A percentile compares a stretch with the other conserved stretches of the same genome.
These are phyloP conservation scores for Epinotia brunnichana DNA, from an alignment of 2,888 invertebrate genomes.

Conservation along the genomic window DNA sequence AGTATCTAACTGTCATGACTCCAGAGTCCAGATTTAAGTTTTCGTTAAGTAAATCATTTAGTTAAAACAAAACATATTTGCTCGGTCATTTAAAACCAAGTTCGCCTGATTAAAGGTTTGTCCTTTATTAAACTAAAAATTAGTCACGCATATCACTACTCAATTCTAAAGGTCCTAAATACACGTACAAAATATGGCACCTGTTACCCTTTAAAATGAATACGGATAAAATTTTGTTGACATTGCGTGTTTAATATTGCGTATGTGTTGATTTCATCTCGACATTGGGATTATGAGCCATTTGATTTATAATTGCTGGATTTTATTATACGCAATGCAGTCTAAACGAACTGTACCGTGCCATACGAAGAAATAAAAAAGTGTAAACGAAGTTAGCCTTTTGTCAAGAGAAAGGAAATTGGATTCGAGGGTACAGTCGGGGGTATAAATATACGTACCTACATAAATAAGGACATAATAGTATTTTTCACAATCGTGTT, in stretches of 20 bases:
- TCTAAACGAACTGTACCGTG: too few species aligned
- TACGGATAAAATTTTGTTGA: neutral
- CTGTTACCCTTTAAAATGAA: neutral
- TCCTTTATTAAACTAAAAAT: slow-evolving; percentile 5
- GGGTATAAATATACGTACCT: too few species aligned
- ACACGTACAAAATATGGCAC: neutral
- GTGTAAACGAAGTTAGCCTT: too few species aligned
- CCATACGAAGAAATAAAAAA: too few species aligned
- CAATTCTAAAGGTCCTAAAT: neutral
- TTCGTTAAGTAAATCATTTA: too few species aligned
- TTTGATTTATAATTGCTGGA: slow-evolving; percentile 20
- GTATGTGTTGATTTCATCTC: slow-evolving; percentile 24
- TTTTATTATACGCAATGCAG: slow-evolving; percentile 27
- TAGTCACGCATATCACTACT: slow-evolving; percentile 8
- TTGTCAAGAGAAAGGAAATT: too few species aligned
- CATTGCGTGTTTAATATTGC: slow-evolving; percentile 22
- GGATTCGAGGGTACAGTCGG: too few species aligned
- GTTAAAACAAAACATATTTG: neutral
- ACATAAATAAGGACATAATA: too few species aligned
- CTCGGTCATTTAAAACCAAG: neutral
- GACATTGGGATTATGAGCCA: neutral
- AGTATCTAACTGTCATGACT: too few species aligned
- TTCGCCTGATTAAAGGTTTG: slow-evolving; percentile 8
- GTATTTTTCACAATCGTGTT: too few species aligned
- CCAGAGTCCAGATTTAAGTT: too few species aligned